Percentiles rank a stretch among this genome's conserved stretches.
These are phyloP conservation scores for Pteruthius melanotis DNA, from an alignment of 2,113 vertebrate genomes.

Conservation along the genomic window DNA sequence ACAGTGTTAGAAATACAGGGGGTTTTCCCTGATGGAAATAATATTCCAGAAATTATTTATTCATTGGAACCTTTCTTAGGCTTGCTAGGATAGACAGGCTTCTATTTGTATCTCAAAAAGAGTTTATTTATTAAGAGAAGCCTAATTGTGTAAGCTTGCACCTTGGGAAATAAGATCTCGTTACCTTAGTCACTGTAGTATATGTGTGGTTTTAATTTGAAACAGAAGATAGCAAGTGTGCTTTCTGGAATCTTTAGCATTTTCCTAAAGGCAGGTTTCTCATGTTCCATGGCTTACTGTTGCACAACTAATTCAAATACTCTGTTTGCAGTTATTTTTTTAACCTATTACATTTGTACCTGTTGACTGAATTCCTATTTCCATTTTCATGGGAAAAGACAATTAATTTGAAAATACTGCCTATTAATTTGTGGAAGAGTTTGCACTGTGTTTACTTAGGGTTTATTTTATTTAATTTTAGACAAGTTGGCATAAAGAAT, in stretches of 20 bases:
- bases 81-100: neutral
- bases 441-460: neutral
- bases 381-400: constrained; percentile 59
- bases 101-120: neutral
- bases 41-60: neutral
- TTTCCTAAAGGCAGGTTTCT: neutral
- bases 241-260: neutral
- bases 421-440: neutral
- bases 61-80: neutral
- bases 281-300: neutral
- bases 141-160: neutral
- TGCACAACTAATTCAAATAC: neutral
- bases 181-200: neutral
- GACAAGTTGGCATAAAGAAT: constrained; percentile 90
- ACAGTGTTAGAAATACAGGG: neutral
- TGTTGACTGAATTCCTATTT: neutral
- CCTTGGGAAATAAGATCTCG: neutral
- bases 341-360: neutral
- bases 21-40: neutral
- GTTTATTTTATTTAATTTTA: constrained; percentile 53
- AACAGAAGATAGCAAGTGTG: neutral
- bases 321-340: neutral
- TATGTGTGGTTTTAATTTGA: neutral
- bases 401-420: neutral
- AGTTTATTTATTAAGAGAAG: neutral